Evolutionary conservation across 2,113 vertebrate genomes (phyloP).

Genomic region (Calyptomena viridis): DNA sequence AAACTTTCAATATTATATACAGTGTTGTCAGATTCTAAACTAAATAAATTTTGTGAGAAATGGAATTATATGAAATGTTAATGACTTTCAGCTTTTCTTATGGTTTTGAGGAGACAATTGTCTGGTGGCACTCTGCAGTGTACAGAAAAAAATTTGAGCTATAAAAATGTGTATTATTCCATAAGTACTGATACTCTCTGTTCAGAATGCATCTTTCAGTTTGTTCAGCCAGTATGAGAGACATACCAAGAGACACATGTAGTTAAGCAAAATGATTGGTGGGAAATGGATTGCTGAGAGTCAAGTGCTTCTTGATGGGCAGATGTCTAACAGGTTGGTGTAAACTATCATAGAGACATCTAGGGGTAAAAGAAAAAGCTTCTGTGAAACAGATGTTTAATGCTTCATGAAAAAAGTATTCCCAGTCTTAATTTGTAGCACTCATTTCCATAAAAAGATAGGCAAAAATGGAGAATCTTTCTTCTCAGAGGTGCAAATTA

Average conservation of each 20-base stretch:
- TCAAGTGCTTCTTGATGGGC: neutral
- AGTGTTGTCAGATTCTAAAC: neutral
- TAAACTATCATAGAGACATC: neutral
- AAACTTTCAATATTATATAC: neutral
- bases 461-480: neutral
- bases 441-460: neutral
- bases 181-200: neutral
- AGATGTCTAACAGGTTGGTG: neutral
- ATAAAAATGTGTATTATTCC: neutral
- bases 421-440: neutral
- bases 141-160: neutral
- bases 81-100: neutral
- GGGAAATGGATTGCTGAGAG: neutral
- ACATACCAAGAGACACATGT: neutral
- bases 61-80: neutral
- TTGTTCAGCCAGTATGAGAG: neutral
- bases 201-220: neutral
- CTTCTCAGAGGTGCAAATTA: neutral
- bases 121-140: neutral
- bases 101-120: neutral
- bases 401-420: neutral
- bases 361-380: neutral
- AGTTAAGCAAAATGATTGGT: neutral
- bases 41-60: neutral
- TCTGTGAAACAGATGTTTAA: neutral